A percentile compares a stretch with the other conserved stretches of the same genome.
Evolutionary conservation across 2,797 vertebrate species (phyloP).

Genomic region (Trichosurus vulpecula): DNA sequence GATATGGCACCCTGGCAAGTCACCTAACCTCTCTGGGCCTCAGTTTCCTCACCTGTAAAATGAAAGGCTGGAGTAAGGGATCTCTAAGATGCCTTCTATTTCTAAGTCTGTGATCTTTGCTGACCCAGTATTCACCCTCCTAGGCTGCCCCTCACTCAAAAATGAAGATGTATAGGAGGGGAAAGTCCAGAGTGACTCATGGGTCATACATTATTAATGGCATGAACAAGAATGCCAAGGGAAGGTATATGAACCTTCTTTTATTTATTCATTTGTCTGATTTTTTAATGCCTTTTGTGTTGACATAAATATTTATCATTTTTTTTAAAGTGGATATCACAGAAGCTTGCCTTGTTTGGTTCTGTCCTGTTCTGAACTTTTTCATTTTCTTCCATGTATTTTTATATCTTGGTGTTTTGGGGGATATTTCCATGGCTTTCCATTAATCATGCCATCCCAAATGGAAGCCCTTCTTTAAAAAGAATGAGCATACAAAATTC

Average conservation of each 20-base stretch:
- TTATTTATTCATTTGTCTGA: background rate
- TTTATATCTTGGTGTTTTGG: background rate
- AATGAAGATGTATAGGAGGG: fast-evolving
- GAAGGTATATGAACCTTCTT: background rate
- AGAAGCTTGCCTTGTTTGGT: background rate
- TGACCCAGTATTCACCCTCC: background rate
- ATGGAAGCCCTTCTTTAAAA: background rate
- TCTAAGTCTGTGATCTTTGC: background rate
- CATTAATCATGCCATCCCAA: background rate
- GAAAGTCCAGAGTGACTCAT: background rate
- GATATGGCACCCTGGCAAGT: background rate
- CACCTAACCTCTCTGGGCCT: background rate
- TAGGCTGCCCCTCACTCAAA: background rate
- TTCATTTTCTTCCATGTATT: background rate
- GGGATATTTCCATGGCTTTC: background rate
- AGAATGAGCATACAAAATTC: background rate
- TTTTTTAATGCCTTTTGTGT: background rate
- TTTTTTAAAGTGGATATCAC: background rate
- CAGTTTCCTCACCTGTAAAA: background rate
- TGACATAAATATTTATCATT: background rate
- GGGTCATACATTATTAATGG: background rate
- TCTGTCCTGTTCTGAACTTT: background rate
- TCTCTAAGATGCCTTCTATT: background rate
- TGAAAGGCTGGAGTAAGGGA: background rate
- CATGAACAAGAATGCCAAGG: background rate